phyloP scores from a whole-genome alignment of 2,113 vertebrate species.

The Gambusia affinis region DNA sequence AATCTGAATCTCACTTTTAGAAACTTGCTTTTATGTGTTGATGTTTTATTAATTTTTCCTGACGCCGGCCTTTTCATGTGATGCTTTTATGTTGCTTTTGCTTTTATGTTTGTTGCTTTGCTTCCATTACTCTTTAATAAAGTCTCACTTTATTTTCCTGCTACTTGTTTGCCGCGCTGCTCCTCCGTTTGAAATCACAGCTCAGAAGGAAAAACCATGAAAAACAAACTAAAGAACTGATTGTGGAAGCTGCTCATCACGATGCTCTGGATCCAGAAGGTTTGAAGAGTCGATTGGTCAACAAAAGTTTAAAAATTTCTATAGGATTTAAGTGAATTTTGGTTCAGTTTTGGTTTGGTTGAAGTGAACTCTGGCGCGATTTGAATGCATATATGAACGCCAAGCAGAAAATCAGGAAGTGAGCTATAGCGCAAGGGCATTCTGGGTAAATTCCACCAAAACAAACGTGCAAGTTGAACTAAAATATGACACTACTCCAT shows the following conservation, averaged over 20 bases:
- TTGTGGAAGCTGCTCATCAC: not conserved
- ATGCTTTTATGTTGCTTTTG: conserved; percentile 52
- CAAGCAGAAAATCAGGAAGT: no score
- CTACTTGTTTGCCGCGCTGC: conserved; percentile 27
- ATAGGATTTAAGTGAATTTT: no score
- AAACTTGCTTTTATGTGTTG: conserved; percentile 43
- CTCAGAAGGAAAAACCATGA: not conserved
- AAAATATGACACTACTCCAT: no score
- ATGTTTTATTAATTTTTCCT: conserved; percentile 63
- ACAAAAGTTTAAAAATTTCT: not conserved
- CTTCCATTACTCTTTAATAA: conserved; percentile 54
- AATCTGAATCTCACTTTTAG: conserved; percentile 47
- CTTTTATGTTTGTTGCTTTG: conserved; percentile 55
- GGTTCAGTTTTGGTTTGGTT: no score
- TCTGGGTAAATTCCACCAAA: no score
- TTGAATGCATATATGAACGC: no score
- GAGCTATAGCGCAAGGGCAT: no score
- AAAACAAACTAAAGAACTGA: not conserved
- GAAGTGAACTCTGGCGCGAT: no score
- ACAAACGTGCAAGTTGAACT: no score
- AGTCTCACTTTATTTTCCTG: conserved; percentile 33
- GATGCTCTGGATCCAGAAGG: no score
- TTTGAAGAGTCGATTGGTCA: not conserved
- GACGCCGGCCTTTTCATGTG: conserved; percentile 50
- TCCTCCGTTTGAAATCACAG: conserved; percentile 14